Base-by-base conservation (phyloP, 2,113 vertebrate genomes). In the Theristicus caerulescens region DNA sequence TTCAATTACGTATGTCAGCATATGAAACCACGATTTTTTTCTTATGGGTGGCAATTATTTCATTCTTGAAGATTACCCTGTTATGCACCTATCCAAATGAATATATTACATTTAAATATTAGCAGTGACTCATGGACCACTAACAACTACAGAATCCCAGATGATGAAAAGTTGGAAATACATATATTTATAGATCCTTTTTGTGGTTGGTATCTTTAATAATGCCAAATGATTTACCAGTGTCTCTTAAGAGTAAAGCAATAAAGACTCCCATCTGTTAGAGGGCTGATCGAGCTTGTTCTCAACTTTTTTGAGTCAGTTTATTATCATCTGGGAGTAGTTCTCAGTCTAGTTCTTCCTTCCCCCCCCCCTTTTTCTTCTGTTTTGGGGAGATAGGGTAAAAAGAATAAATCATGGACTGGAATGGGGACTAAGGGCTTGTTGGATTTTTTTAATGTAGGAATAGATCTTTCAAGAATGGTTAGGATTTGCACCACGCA, bases 191-290 rank as follows among this genome's bases (percentile, higher is more conserved):
- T 38, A 84, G 83, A 96, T 81, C 67, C 54, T 85, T 58, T 82
- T 65, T 92, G 94, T 96, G 96, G 80, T 47, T 95, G 91, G 44
- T 84, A 86, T 95, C 85, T 88, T 96, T 54, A 92, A 92, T 84
- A 96, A 95, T 79, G 65, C 80, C 97, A 91, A 95, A 92, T 61
- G 52, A 90, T 93, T 96, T 95, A 81, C 74, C 86, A 90, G 36
- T 3, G 12, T 90, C 71, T 95, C 89, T 78, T 71, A 93, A 85
- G 77, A 66, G 49, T 64, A 91, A 82, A 94, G 31, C 40, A 95
- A 57, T 88, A 93, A 94, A 92, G 74, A 71, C 9, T 91, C 74
- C 55, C 70, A 90, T 88, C 82, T 97, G 89, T 74, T 47, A 73
- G 31, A 70, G 29, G 44, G 44, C 51, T 93, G 82, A 87, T 85